These are phyloP conservation scores for Enteromius trimaculatus DNA, from an alignment of 2,797 vertebrate genomes.

Conservation along the genomic window DNA sequence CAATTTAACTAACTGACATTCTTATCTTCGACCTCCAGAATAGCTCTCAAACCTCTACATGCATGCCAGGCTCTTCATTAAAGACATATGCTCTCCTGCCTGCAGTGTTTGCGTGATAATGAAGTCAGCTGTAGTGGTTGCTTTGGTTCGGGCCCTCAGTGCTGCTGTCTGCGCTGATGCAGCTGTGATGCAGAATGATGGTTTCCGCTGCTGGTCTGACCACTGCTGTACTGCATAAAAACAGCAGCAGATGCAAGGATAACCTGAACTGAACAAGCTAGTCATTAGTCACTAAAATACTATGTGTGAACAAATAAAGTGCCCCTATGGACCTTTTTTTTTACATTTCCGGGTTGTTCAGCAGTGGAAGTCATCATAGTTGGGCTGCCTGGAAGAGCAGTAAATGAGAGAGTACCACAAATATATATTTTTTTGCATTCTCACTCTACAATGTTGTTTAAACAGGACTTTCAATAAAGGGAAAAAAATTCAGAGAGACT, in stretches of 20 bases:
- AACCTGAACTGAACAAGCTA: background rate
- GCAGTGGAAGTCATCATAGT: too few relatives aligned
- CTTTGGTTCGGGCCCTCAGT: background rate
- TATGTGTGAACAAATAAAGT: too few relatives aligned
- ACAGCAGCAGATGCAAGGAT: background rate
- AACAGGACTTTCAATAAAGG: too few relatives aligned
- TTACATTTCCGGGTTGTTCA: too few relatives aligned
- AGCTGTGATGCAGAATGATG: background rate
- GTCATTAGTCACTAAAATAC: background rate
- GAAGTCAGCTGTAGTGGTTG: background rate
- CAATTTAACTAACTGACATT: background rate
- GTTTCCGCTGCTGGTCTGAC: slow-evolving; percentile 4
- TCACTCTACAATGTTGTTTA: too few relatives aligned
- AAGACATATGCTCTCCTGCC: background rate
- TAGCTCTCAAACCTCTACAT: background rate
- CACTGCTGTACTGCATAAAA: slow-evolving; percentile 1
- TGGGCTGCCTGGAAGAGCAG: too few relatives aligned
- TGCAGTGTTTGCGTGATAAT: background rate
- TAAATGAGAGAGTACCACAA: too few relatives aligned
- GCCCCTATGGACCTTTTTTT: too few relatives aligned
- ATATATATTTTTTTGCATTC: too few relatives aligned
- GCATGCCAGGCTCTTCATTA: slow-evolving; percentile 8
- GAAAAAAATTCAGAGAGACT: too few relatives aligned
- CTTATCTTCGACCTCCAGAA: background rate
- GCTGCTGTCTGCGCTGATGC: background rate